These are phyloP conservation scores for Apoda limacodes DNA, from an alignment of 2,888 invertebrate genomes.

Conservation along the genomic window DNA sequence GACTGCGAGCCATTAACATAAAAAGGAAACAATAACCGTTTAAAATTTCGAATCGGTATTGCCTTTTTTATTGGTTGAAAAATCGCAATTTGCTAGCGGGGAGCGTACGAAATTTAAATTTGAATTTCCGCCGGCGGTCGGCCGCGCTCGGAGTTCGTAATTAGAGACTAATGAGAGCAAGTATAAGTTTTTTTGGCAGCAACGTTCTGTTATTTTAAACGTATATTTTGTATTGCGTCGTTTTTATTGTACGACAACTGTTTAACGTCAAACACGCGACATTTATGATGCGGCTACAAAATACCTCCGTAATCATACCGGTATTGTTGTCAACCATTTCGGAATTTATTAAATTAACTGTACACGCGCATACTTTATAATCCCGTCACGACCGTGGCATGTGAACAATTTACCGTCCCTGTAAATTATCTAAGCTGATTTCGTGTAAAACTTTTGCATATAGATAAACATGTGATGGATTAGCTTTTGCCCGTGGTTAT, in stretches of 20 bases:
- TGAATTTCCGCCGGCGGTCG: slow-evolving; percentile 51
- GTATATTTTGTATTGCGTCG: slow-evolving; percentile 36
- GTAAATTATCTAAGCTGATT: no score
- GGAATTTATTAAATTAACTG: no score
- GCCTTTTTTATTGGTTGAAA: slow-evolving; percentile 55
- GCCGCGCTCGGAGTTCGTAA: slow-evolving; percentile 35
- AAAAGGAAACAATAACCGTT: slow-evolving; percentile 67
- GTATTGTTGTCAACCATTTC: no score
- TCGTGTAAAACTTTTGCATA: no score
- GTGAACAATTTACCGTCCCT: no score
- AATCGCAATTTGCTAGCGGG: slow-evolving; percentile 53
- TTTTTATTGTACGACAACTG: slow-evolving; percentile 42
- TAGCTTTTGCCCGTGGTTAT: no score
- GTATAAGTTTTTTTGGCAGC: slow-evolving; percentile 35
- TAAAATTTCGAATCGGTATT: slow-evolving; percentile 56
- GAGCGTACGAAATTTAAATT: slow-evolving; percentile 56
- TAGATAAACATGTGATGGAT: no score
- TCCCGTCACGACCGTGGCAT: no score
- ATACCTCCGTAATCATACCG: slow-evolving; percentile 2
- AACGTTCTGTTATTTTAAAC: slow-evolving; percentile 35
- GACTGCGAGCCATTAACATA: slow-evolving; percentile 63
- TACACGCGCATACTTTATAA: no score
- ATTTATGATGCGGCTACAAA: no score
- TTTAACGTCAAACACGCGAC: no score
- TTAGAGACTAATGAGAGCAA: slow-evolving; percentile 63